Evolutionary conservation across 1,140 invertebrate genomes (phyloP).

Genomic region (Chrysopa pallens): DNA sequence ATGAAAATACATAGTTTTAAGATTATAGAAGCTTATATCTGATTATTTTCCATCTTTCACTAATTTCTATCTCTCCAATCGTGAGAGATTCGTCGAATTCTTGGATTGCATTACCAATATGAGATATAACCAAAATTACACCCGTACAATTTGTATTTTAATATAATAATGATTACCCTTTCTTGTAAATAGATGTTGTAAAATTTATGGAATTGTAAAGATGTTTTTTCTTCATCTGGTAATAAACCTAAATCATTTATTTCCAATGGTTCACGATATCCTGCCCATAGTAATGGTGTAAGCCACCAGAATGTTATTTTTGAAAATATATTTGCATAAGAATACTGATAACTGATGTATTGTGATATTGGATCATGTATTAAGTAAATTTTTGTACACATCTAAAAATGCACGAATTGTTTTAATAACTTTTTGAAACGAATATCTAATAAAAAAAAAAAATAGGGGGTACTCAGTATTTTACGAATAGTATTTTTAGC

Average conservation of each 20-base stretch:
- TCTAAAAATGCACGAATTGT: neutral
- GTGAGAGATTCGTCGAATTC: too few species aligned
- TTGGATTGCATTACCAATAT: too few species aligned
- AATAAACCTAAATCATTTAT: slow-evolving; percentile 48
- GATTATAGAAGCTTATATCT: too few species aligned
- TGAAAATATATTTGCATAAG: slow-evolving; percentile 42
- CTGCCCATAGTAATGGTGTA: slow-evolving; percentile 40
- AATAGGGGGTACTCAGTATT: neutral
- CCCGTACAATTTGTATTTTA: too few species aligned
- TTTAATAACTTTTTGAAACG: neutral
- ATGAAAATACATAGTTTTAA: too few species aligned
- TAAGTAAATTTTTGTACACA: neutral
- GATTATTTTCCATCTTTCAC: too few species aligned
- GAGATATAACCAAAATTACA: too few species aligned
- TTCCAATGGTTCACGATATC: slow-evolving; percentile 45
- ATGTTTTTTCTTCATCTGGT: slow-evolving; percentile 38
- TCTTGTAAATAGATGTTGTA: slow-evolving; percentile 25
- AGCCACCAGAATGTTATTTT: slow-evolving; percentile 65
- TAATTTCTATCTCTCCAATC: too few species aligned
- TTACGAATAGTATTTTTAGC: too few species aligned
- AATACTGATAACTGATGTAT: slow-evolving; percentile 25
- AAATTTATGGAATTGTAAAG: slow-evolving; percentile 32
- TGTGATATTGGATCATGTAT: neutral
- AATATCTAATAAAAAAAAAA: too few species aligned
- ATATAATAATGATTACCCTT: slow-evolving; percentile 20